These are phyloP conservation scores for Latheticus oryzae DNA, from an alignment of 2,888 invertebrate genomes.

Conservation along the genomic window DNA sequence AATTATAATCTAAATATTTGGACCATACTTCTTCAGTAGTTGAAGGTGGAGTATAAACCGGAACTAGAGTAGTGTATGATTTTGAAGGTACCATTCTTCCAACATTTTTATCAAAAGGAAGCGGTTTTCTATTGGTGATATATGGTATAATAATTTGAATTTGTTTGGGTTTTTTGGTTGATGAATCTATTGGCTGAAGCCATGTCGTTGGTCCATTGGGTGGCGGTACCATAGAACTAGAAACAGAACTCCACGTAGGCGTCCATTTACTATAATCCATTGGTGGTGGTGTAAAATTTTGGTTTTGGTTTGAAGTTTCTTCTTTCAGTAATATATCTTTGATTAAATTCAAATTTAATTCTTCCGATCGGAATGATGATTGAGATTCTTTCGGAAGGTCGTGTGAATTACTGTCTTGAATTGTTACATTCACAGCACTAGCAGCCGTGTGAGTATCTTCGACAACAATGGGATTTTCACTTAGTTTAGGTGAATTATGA, in stretches of 20 bases:
- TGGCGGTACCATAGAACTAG: constrained; percentile 55
- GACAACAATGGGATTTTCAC: constrained; percentile 63
- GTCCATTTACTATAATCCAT: constrained; percentile 56
- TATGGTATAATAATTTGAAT: constrained; percentile 87
- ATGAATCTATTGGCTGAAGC: constrained; percentile 46
- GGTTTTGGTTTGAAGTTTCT: constrained; percentile 30
- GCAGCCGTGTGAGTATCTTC: constrained; percentile 70
- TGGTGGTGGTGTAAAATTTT: constrained; percentile 50
- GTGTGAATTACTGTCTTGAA: constrained; percentile 11
- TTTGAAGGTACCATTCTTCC: constrained; percentile 42
- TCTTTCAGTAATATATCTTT: constrained; percentile 19
- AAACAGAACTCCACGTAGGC: constrained; percentile 45
- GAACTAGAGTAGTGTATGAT: constrained; percentile 58
- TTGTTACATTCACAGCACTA: constrained; percentile 55
- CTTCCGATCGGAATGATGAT: constrained; percentile 4
- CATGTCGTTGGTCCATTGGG: constrained; percentile 56
- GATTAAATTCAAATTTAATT: constrained; percentile 25
- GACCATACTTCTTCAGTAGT: constrained; percentile 58
- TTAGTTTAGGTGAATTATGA: constrained; percentile 48
- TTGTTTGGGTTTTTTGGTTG: constrained; percentile 71
- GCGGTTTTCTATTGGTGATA: constrained; percentile 67
- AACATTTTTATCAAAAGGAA: constrained; percentile 43
- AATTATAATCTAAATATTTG: constrained; percentile 65
- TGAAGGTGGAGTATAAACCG: constrained; percentile 58
- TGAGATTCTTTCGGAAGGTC: background rate